These are phyloP conservation scores for Rhinopomastus cyanomelas DNA, from an alignment of 2,113 vertebrate species.

Conservation along the genomic window DNA sequence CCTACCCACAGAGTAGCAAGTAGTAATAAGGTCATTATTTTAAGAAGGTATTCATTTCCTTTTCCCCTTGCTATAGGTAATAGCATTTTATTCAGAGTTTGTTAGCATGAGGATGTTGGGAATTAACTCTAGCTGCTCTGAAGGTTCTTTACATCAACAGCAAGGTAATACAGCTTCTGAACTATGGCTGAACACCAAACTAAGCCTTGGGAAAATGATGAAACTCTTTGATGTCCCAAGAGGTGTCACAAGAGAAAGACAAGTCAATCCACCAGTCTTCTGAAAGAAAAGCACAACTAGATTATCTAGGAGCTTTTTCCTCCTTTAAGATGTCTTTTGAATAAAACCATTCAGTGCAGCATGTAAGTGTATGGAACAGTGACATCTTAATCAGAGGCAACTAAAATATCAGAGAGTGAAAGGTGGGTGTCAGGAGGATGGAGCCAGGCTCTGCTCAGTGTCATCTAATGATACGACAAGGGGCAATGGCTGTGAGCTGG, in stretches of 20 bases:
- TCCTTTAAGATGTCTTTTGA: neutral
- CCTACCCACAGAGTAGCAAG: conserved; percentile 50
- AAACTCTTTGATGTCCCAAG: neutral
- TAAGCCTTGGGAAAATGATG: neutral
- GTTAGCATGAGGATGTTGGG: conserved; percentile 34
- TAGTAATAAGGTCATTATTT: conserved; percentile 63
- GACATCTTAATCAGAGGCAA: neutral
- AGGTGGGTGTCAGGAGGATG: no score
- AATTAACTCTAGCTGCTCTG: conserved; percentile 42
- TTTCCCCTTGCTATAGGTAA: conserved; percentile 36
- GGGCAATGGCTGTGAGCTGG: no score
- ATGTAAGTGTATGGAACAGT: neutral
- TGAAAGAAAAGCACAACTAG: neutral
- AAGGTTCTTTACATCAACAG: neutral
- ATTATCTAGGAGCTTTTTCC: neutral
- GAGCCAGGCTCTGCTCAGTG: no score
- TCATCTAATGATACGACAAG: no score
- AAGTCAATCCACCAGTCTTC: neutral
- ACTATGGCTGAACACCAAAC: neutral
- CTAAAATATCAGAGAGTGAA: neutral
- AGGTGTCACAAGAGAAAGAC: neutral
- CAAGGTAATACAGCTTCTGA: neutral
- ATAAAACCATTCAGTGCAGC: neutral
- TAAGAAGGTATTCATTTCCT: conserved; percentile 42
- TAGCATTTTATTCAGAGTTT: conserved; percentile 50